Percentiles rank a stretch among this genome's conserved stretches.
Conservation (phyloP, 64 coral and sea anemone genomes). For the Stylophora pistillata region DNA sequence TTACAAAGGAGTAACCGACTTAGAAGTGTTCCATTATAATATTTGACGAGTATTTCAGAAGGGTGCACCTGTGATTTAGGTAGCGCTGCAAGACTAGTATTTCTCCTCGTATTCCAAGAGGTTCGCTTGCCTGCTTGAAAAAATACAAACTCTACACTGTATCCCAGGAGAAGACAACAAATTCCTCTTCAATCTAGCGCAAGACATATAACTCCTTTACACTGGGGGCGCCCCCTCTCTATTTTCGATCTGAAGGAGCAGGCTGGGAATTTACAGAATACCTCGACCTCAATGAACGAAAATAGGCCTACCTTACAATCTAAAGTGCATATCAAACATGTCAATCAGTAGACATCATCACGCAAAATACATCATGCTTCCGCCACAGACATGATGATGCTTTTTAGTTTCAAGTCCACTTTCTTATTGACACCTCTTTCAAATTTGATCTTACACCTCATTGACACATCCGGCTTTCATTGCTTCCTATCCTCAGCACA, state of each 20-base stretch:
- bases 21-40: too few species aligned
- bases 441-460: background rate
- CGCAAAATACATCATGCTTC: background rate
- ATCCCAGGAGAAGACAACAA: background rate
- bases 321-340: background rate
- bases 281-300: background rate
- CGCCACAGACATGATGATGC: background rate
- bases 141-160: too few species aligned
- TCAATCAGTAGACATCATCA: slow-evolving; percentile 35
- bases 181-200: background rate
- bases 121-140: too few species aligned
- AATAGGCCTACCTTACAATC: background rate
- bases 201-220: background rate
- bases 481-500: background rate
- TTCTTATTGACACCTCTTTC: background rate
- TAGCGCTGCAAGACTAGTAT: too few species aligned
- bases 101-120: too few species aligned
- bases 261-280: background rate
- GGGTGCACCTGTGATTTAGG: too few species aligned
- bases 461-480: background rate
- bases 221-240: background rate
- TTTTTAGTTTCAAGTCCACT: background rate
- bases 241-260: background rate
- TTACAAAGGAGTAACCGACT: too few species aligned
- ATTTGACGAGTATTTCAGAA: too few species aligned